Base-by-base conservation (phyloP, 2,797 vertebrate genomes). In the Gila robusta region DNA sequence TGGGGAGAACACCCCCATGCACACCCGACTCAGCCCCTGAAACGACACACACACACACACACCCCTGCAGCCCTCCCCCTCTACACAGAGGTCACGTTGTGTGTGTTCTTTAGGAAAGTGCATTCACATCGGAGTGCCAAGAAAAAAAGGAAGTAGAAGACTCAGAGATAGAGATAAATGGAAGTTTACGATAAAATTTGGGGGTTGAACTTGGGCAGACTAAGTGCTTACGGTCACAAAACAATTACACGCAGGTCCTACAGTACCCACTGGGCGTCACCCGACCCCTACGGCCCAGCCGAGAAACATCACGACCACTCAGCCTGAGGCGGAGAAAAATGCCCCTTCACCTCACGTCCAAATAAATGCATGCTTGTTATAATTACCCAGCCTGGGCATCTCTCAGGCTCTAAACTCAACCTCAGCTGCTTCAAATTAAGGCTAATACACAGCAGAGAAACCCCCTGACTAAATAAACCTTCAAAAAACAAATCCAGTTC, bases 371-470 rank as follows among this genome's bases (percentile, higher is more conserved):
- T 59, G 67, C 73, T 79, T 87, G 82, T 79, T 86, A 79, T 79
- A 85, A 86, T 88, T 84, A 88, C n/a, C 71, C 17, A 64, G 37
- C 56, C 66, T 77, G 67, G 86, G 86, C 59, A 87, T 35, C 79
- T 79, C 79, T 67, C 28, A 4, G 26, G 67, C 79, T 41, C 54
- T 9, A 71, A 84, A 77, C 62, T 77, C 74, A 56, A 37, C 66
- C 80, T 86, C 89, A 90, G 85, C 89, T 91, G 90, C 89, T 91
- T 90, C 84, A 83, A 84, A 90, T 91, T 91, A 91, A 7, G 32
- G 26, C 76, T 90, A 87, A 91, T 87, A 81, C 74, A 81, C 88
- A 86, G 66, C 88, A 89, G 83, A 84, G 64, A 88, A 78, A 62
- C 23, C 32, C 79, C 84, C 86, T 32, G 59, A 85, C 81, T 67